Base-by-base conservation (phyloP, 2,888 invertebrate genomes). In the Abrostola triplasia region DNA sequence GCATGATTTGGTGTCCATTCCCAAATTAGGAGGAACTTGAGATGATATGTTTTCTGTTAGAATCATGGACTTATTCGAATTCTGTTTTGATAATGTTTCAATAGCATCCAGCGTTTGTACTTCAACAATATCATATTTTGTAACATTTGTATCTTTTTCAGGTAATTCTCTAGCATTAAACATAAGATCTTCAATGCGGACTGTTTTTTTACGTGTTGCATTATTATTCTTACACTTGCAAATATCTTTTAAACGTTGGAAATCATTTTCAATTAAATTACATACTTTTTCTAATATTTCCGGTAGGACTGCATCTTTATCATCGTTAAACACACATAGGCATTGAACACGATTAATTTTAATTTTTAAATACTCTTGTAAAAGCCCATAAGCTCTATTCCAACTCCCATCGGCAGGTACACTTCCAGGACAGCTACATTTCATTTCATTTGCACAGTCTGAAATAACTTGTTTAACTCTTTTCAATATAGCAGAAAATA, bases 321-420 rank as follows among this genome's bases (percentile, higher is more conserved):
- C 80, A 44, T 84, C 73, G 13, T 82, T 79, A 49, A 73, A 70
- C 51, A 79, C 61, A 78, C 92, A 92, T 40, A 81, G 68, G 74
- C 92, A 92, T 67, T 91, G 85, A 10, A 89, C 88, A 51, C 87
- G 88, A 67, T 90, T 87, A 35, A 94, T 88, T 90, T 94, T 94
- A 0, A 86, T 83, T 83, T 90, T 92, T 49, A 94, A 83, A 83
- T 94, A 94, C 81, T 94, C 94, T 83, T 92, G 89, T 58, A 94
- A 79, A 73, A 94, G 82, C 50, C 84, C 85, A 64, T 91, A 91
- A 0, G 92, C 93, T 75, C 93, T 87, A 13, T 88, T 87, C 92
- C 92, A 94, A 77, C 88, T 92, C n/a, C 85, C 89, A 60, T 85
- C 80, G 13, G 69, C 66, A 12, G 67, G 13, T 59, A 71, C 63